Evolutionary conservation across 1,140 invertebrate genomes (phyloP), one percentile per base, ranked within the genome.

Genomic region (Tribolium madens): DNA sequence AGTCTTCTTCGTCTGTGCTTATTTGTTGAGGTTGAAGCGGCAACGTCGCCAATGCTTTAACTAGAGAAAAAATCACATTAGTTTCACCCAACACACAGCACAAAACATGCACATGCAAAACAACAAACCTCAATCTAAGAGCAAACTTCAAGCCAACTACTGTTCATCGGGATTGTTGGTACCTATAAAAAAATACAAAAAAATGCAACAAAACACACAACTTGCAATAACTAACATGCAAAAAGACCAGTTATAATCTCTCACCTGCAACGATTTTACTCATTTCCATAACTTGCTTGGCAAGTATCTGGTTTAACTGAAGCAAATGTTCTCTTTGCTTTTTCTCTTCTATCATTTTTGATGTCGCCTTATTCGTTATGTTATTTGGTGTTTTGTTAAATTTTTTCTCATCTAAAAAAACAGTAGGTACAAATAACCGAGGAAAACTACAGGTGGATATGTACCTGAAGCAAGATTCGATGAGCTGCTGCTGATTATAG

Each of bases 251-350:
- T 0, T 76, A 14, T 9, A 64, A 52, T 13, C 12, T 60, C 70
- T 70, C 90, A 97, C 96, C 95, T 87, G 96, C 95, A 79, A 96
- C 95, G 85, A 95, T 94, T 89, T 96, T 96, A 87, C 94, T 97
- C 88, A 95, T 95, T 85, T 96, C 94, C 88, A 96, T 97, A 73
- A 97, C 96, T 89, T 97, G 94, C 84, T 94, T 92, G n/a, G 95
- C 96, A 77, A 97, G 87, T 80, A 96, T 95, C 87, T 97, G 95
- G 88, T 96, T 96, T 73, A 97, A 88, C 82, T 95, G 93, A 47
- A 97, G 87, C 80, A 97, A 88, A 84, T 96, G 94, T 82, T 96
- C 94, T 31, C 95, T 89, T 82, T 96, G 94, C 76, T 92, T 89
- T 85, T 96, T 96, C 83, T 97, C 95, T 82, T 94, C 93, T 10